Evolutionary conservation across 2,113 vertebrate genomes (phyloP), one percentile per base, ranked within the genome.

Genomic region (Chitala chitala): DNA sequence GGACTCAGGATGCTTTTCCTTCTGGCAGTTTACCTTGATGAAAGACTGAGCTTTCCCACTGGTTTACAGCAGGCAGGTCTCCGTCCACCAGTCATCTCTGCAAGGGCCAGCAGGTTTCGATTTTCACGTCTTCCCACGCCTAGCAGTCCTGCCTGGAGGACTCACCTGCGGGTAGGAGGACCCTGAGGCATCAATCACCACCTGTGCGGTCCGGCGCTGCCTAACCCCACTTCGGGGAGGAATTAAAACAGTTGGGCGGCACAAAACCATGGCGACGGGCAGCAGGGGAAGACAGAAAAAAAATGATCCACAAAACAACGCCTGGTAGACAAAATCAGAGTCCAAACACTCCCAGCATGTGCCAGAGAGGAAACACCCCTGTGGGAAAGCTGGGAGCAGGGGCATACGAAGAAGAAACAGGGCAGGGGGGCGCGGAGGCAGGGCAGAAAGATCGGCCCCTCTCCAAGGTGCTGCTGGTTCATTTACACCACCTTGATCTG

Each of bases 171-270:
- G n/a, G 58, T 26, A 46, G 50, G 20, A 31, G 40, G 46, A 51
- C 51, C 38, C 55, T 9, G 20, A 44, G 54, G 6, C 50, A 55
- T 74, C 56, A 51, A 56, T 72, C 72, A 53, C 61, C 72, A 72
- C 75, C 56, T 71, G 72, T 29, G 50, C 42, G 44, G 61, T 68
- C 59, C 66, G 50, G 56, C 72, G 68, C 50, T 51, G 64, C 20
- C 22, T 54, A 33, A 71, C 76, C 33, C 15, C 31, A 12, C 71
- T 61, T 48, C 44, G n/a, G 72, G 22, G 17, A 36, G 72, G 31
- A 71, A 76, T 76, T 61, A 71, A 70, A 71, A 71, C 68, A 76
- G 71, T 76, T 55, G 33, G 55, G 20, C 7, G 51, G 44, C 66
- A 69, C 46, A 29, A 50, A 50, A 48, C 44, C 66, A 9, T 29